Evolutionary conservation across 2,797 vertebrate species (phyloP), one percentile per base, ranked within the genome.

Genomic region (Ctenochaetus hawaiiensis): DNA sequence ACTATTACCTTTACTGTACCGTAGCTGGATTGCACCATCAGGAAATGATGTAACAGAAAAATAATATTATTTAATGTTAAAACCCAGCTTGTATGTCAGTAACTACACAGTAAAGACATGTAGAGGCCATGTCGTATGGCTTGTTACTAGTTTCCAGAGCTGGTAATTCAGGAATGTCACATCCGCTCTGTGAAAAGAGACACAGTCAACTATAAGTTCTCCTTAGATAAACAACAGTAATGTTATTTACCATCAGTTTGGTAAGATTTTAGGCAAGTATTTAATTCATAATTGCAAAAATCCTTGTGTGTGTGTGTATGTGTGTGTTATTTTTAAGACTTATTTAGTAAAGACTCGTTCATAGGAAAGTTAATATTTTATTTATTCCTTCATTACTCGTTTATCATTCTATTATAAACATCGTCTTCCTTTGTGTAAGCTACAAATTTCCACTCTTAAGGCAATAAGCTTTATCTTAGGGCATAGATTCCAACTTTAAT

Each of bases 391-490:
- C 30, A 67, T 80, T 81, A 39, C 47, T 43, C 60, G 59, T 77
- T 72, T 53, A 34, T 80, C 52, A 54, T 82, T 74, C 34, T 62
- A 72, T 62, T 71, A 83, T 49, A 72, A 73, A 74, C 67, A 69
- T 86, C 0, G 91, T 92, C 92, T 92, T 94, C 90, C 86, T 86
- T 34, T 37, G 58, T 61, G 57, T 62, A 48, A 82, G 73, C 79
- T 60, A 77, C 67, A 77, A 41, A 26, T 80, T 67, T 88, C 58
- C 60, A 59, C 85, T 88, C 90, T 87, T 64, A 78, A 81, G 77
- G 90, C 92, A 92, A 93, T 92, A 93, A 92, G 87, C 88, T 91
- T 89, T 75, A 86, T 79, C 77, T 65, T 39, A 61, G 69, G 78
- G 60, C 72, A 74, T 48, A 45, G n/a, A 81, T 73, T 81, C 60